Evolutionary conservation across 2,888 invertebrate genomes (phyloP).

Genomic region (Agriopis leucophaearia): DNA sequence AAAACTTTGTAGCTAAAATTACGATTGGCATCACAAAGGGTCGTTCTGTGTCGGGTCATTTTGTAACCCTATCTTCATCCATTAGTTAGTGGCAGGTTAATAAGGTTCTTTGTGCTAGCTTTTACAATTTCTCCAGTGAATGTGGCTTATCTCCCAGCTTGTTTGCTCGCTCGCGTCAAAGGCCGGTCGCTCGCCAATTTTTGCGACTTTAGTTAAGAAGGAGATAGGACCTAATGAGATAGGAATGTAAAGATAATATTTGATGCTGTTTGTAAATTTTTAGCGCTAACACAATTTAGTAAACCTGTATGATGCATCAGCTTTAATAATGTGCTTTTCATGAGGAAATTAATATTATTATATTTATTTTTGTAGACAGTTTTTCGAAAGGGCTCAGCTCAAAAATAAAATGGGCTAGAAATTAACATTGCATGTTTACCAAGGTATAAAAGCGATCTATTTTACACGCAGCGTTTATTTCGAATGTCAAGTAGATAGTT

Average conservation of each 20-base stretch:
- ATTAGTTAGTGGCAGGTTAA: slow-evolving; percentile 82
- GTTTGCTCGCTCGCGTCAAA: slow-evolving; percentile 75
- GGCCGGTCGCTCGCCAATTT: slow-evolving; percentile 70
- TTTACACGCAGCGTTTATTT: too few species aligned
- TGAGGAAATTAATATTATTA: too few species aligned
- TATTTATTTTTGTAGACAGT: neutral
- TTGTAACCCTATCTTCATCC: slow-evolving; percentile 76
- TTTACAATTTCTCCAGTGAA: slow-evolving; percentile 80
- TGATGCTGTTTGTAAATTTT: slow-evolving; percentile 15
- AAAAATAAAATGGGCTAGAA: too few species aligned
- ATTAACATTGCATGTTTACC: too few species aligned
- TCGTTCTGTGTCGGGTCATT: slow-evolving; percentile 62
- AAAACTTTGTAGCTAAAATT: slow-evolving; percentile 59
- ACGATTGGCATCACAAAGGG: slow-evolving; percentile 72
- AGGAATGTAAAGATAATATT: slow-evolving; percentile 45
- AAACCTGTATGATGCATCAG: neutral
- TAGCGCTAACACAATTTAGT: neutral
- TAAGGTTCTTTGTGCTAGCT: slow-evolving; percentile 79
- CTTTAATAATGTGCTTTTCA: neutral
- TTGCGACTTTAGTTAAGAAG: slow-evolving; percentile 74
- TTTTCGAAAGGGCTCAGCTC: neutral
- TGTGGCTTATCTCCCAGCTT: slow-evolving; percentile 78
- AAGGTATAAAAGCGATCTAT: too few species aligned
- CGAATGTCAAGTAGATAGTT: too few species aligned
- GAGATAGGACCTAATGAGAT: slow-evolving; percentile 69